Base-by-base conservation (phyloP, 2,113 vertebrate species). In the Saccopteryx leptura region DNA sequence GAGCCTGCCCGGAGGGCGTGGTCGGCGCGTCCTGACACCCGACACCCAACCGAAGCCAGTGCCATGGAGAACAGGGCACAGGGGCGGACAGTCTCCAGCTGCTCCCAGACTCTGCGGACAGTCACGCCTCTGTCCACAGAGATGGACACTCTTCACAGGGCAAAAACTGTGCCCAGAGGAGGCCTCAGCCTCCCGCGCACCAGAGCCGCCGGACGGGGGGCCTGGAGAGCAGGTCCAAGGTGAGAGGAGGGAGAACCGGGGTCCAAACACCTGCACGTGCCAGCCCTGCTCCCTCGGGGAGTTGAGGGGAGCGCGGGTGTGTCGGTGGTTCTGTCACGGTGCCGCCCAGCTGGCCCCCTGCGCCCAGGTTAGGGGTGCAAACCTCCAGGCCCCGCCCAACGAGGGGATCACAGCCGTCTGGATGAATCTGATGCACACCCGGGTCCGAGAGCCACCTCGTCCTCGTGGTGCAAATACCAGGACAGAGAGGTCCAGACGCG, bases 291-390 rank as follows among this genome's bases (percentile, higher is more conserved):
- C 48, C 11, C 48, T 31, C 11, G 28, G 85, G 24, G 33, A 66
- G 63, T 0, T 1, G 13, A 26, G 0, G 0, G 4, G 6, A 28
- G 2, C 3, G 10, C 14, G 14, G 65, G 63, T 39, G 39, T 3
- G 39, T 39, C 39, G 39, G 39, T 31, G 63, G 63, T 66, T 31
- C 63, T 28, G 13, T 66, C 15, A 28, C 63, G 31, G 63, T 31
- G 6, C 63, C 63, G 31, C 33, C n/a, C 19, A 46, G 33, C 39
- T 39, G 39, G 39, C 39, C 39, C 39, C 39, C 39, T 39, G 39
- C 39, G 39, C 39, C 39, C 39, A 39, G 39, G 39, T 39, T 39
- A 39, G 39, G 39, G 39, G 39, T 39, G 39, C 39, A 39, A 39
- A 39, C 39, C 39, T 39, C 39, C 39, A 39, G 39, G 39, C 39